Evolutionary conservation across 2,888 invertebrate genomes (phyloP), one percentile per base, ranked within the genome.

Genomic region (Petrophora chlorosata): DNA sequence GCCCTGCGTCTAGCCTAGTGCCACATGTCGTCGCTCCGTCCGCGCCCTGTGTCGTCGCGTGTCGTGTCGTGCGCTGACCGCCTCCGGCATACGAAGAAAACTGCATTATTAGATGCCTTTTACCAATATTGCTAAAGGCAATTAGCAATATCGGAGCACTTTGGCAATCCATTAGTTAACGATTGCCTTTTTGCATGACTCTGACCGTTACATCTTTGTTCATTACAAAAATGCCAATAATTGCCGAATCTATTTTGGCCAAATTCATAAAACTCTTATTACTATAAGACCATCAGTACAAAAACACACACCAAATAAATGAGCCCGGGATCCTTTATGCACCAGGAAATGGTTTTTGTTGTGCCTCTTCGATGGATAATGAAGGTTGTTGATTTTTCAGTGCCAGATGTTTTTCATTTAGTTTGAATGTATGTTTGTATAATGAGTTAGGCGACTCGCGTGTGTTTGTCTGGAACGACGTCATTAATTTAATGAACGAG

Each of bases 271-370:
- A 30, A 22, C 17, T 17, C n/a, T 5, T 9, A 15, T 5, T 30
- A n/a, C 22, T 12, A 25, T 23, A 5, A 23, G 15, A 25, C n/a
- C 35, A 34, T 17, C 15, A 13, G 15, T 38, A 10, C 17, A 28
- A 38, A 40, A 30, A 40, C 5, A 9, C 23, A 10, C 1, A 14
- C 13, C 5, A 26, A 8, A 8, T 19, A 7, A 32, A 38, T 19
- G 12, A 29, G 8, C 19, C 5, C 13, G 22, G 22, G 16, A 2
- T 13, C 12, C 29, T 13, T 8, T 2, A 9, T 15, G 5, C 16
- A 17, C 16, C 9, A 15, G 30, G 30, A 40, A 5, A 12, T 32
- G 13, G 10, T 41, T 41, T 38, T 25, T 36, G 23, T 35, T n/a
- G 23, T 12, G 19, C 19, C 14, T 36, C n/a, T n/a, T n/a, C n/a